Evolutionary conservation across 2,113 vertebrate species (phyloP).

Genomic region (Ptyas mucosa): DNA sequence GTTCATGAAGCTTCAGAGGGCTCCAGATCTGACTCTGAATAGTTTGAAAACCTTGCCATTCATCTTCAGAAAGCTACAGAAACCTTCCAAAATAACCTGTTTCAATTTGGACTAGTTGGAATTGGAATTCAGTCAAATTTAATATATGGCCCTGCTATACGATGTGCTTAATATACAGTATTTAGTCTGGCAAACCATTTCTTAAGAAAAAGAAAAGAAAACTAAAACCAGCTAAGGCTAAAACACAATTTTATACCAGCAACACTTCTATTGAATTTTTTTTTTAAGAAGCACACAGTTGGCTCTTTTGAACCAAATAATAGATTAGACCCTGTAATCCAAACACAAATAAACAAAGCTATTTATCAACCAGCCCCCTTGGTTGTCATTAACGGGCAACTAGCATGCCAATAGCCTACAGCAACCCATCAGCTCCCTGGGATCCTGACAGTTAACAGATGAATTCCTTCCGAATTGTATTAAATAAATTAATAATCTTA

Average conservation of each 20-base stretch:
- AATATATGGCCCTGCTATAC: background rate
- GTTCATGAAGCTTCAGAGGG: background rate
- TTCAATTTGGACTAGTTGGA: background rate
- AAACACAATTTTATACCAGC: slow-evolving; percentile 34
- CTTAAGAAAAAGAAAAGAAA: background rate
- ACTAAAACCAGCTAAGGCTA: slow-evolving; percentile 34
- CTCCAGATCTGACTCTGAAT: background rate
- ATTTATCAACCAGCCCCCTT: slow-evolving; percentile 63
- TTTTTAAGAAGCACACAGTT: slow-evolving; percentile 30
- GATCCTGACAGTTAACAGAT: slow-evolving; percentile 67
- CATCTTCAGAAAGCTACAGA: background rate
- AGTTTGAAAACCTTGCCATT: background rate
- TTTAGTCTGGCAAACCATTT: background rate
- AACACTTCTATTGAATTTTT: slow-evolving; percentile 47
- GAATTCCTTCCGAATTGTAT: slow-evolving; percentile 65
- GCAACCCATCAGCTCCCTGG: slow-evolving; percentile 53
- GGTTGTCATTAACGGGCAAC: slow-evolving; percentile 58
- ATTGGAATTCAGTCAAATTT: background rate
- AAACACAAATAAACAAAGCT: slow-evolving; percentile 66
- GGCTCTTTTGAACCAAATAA: slow-evolving; percentile 57
- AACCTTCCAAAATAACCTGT: background rate
- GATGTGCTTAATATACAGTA: slow-evolving; percentile 1
- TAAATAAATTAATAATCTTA: slow-evolving; percentile 71
- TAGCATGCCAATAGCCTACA: slow-evolving; percentile 56
- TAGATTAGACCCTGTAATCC: slow-evolving; percentile 50